Conservation (phyloP, 2,113 vertebrate species). For the Eurystomus gularis region DNA sequence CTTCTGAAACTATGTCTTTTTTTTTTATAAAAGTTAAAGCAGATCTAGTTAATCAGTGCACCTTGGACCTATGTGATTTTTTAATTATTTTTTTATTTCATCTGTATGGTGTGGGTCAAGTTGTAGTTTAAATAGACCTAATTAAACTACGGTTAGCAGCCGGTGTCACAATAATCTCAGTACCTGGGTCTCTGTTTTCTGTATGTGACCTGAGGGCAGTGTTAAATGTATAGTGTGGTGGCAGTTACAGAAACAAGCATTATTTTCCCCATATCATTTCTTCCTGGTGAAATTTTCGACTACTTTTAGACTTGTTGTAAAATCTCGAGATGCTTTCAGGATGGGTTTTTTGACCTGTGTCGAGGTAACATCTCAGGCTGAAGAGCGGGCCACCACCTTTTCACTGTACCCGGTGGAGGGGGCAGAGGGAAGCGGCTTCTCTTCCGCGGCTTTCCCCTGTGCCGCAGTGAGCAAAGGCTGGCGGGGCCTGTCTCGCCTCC, state of each 20-base stretch:
- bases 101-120: not conserved
- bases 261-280: not conserved
- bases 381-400: too few species aligned
- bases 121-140: not conserved
- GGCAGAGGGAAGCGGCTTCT: not conserved
- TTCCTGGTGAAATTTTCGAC: not conserved
- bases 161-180: not conserved
- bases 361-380: not conserved
- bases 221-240: accelerated
- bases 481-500: not conserved
- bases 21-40: not conserved
- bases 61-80: not conserved
- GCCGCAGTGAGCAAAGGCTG: not conserved
- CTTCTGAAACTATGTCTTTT: not conserved
- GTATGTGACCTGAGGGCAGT: not conserved
- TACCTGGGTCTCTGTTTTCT: not conserved
- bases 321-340: accelerated
- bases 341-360: not conserved
- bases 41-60: not conserved
- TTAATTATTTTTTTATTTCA: not conserved
- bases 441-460: not conserved
- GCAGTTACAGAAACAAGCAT: accelerated
- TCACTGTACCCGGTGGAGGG: accelerated
- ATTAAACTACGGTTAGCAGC: not conserved
- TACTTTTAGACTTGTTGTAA: not conserved